These are phyloP conservation scores for Oncorhynchus tshawytscha DNA, from an alignment of 2,113 vertebrate genomes.

Conservation along the genomic window DNA sequence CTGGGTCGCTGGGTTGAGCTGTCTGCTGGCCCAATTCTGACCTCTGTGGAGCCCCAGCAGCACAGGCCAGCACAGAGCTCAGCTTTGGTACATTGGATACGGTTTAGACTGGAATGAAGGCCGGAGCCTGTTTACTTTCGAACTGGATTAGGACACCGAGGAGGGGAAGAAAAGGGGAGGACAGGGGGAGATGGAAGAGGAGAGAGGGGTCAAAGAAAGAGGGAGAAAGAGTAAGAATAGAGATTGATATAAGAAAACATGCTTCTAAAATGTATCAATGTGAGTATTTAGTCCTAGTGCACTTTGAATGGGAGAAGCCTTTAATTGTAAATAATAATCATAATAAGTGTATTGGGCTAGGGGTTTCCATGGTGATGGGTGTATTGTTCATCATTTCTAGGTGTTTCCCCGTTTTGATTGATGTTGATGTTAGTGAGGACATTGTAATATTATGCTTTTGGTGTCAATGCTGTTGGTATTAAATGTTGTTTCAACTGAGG, in stretches of 20 bases:
- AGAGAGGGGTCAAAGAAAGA: background rate
- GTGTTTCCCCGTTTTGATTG: conserved; percentile 30
- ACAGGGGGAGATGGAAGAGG: conserved; percentile 1
- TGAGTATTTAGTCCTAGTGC: background rate
- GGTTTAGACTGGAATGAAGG: conserved; percentile 52
- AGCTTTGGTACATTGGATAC: conserved; percentile 76
- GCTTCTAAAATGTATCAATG: background rate
- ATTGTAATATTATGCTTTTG: conserved; percentile 24
- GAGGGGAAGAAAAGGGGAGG: conserved; percentile 27
- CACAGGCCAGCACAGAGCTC: conserved; percentile 49
- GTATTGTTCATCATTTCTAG: conserved; percentile 15
- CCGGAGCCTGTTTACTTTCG: conserved; percentile 56
- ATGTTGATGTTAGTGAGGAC: conserved; percentile 28
- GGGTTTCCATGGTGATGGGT: background rate
- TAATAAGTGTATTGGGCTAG: no score
- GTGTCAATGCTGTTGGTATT: conserved; percentile 36
- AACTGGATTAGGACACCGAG: conserved; percentile 54
- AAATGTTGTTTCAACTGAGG: conserved; percentile 38
- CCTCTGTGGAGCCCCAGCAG: conserved; percentile 60
- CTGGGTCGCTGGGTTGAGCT: background rate
- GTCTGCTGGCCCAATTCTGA: conserved; percentile 57
- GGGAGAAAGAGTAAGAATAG: background rate
- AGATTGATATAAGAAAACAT: background rate
- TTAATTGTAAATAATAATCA: no score
- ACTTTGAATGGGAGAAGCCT: background rate